phyloP scores from a whole-genome alignment of 2,113 vertebrate genomes.

The Corythaeola cristata region DNA sequence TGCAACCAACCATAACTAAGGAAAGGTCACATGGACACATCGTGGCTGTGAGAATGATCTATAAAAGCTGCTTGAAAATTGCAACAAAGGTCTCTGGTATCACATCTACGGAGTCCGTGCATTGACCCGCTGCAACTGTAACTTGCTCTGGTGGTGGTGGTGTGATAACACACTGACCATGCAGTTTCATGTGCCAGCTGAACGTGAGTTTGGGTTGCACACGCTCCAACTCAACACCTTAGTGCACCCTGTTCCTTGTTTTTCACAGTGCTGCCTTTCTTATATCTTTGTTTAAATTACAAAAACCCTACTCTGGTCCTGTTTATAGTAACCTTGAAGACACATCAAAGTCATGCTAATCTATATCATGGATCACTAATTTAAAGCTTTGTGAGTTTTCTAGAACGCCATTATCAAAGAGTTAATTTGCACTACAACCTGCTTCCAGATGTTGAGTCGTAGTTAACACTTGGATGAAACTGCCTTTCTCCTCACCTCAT shows the following conservation, averaged over 20 bases:
- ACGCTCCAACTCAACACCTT: fast-evolving
- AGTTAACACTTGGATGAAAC: not conserved
- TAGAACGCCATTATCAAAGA: not conserved
- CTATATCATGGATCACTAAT: not conserved
- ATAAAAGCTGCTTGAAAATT: too few relatives aligned
- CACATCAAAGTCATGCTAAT: not conserved
- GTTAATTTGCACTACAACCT: not conserved
- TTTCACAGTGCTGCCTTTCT: not conserved
- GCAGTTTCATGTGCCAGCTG: fast-evolving
- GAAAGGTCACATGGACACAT: too few relatives aligned
- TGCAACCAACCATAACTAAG: too few relatives aligned
- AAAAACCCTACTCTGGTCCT: not conserved
- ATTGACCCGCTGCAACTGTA: fast-evolving
- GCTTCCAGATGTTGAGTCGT: not conserved
- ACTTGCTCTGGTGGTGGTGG: fast-evolving
- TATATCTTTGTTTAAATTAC: not conserved
- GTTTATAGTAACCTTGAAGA: not conserved
- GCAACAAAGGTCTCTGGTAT: too few relatives aligned
- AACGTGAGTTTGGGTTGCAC: not conserved
- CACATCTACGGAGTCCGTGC: too few relatives aligned
- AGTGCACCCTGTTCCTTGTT: too few relatives aligned
- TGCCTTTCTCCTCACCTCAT: not conserved
- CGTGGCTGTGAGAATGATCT: too few relatives aligned
- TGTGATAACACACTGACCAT: fast-evolving
- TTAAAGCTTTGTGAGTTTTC: not conserved